These are phyloP conservation scores for Protosalanx chinensis DNA, from an alignment of 2,797 vertebrate genomes.

Conservation along the genomic window DNA sequence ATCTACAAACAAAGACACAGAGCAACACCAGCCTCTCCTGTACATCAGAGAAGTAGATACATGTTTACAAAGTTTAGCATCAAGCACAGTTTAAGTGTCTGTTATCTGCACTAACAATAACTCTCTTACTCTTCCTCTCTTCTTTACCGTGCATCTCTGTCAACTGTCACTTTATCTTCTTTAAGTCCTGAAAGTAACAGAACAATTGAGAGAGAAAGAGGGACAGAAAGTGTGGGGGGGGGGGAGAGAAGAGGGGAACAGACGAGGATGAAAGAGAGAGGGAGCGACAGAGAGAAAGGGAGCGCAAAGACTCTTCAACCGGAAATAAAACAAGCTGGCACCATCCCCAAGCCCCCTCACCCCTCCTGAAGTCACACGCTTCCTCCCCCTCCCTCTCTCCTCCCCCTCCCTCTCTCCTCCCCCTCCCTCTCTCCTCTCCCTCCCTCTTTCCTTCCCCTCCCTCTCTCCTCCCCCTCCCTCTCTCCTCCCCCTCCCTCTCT, in stretches of 20 bases:
- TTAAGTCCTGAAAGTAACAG: slow-evolving; percentile 62
- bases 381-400: slow-evolving; percentile 48
- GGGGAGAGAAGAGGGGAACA: slow-evolving; percentile 36
- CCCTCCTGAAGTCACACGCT: slow-evolving; percentile 71
- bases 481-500: background rate
- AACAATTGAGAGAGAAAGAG: slow-evolving; percentile 71
- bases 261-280: slow-evolving; percentile 31
- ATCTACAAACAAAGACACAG: slow-evolving; percentile 62
- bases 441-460: slow-evolving; percentile 57
- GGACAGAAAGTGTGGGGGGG: slow-evolving; percentile 9
- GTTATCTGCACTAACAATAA: background rate
- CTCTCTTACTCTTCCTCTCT: slow-evolving; percentile 1
- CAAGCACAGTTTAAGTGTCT: background rate
- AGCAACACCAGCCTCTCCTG: slow-evolving; percentile 34
- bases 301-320: slow-evolving; percentile 75
- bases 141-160: slow-evolving; percentile 11
- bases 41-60: too few relatives aligned
- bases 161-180: slow-evolving; percentile 31
- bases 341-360: slow-evolving; percentile 62
- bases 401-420: slow-evolving; percentile 41
- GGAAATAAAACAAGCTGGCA: slow-evolving; percentile 80
- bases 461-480: slow-evolving; percentile 35
- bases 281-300: slow-evolving; percentile 51
- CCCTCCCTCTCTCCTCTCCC: slow-evolving; percentile 47
- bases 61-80: too few relatives aligned